Base-by-base conservation (phyloP, 2,113 vertebrate species). In the Esox niger region DNA sequence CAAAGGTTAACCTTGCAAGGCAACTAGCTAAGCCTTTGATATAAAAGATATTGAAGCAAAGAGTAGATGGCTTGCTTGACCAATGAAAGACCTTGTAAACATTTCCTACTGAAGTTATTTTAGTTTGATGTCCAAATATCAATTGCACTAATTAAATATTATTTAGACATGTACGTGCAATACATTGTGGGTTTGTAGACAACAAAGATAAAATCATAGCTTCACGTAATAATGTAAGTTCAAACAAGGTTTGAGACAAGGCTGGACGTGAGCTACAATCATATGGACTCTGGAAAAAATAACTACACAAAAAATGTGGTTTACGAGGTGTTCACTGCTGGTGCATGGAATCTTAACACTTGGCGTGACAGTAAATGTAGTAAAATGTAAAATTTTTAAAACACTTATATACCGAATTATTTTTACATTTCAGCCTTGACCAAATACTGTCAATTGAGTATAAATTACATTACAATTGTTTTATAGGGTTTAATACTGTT, bases 1-100 rank as follows among this genome's bases (percentile, higher is more conserved):
- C 84, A 87, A 89, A 91, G 85, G 88, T 89, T 88, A 87, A 87
- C 74, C 79, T 83, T 78, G 64, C 70, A 68, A 62, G 67, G 80
- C 78, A 79, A 76, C 77, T 80, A 76, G 77, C 69, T 77, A 79
- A 83, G 57, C 70, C 74, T 82, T 75, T 27, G 64, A 73, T 7
- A 70, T 57, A 26, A 10, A 57, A 64, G 73, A 77, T 7, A 27
- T 66, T 64, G 68, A 6, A 23, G n/a, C 15, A 74, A 27, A 26
- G 66, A 32, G 64, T 38, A 59, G 71, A 62, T 46, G 49, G 38
- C 68, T 69, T n/a, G n/a, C n/a, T n/a, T n/a, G n/a, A n/a, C n/a
- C 52, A 64, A 74, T 85, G 79, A 82, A 79, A 78, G 77, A 38
- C 56, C 23, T 68, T 47, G 31, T 64, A 68, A 60, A 59, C 62